These are phyloP conservation scores for Litoditis marina DNA, from an alignment of 2,888 invertebrate genomes.

Conservation along the genomic window DNA sequence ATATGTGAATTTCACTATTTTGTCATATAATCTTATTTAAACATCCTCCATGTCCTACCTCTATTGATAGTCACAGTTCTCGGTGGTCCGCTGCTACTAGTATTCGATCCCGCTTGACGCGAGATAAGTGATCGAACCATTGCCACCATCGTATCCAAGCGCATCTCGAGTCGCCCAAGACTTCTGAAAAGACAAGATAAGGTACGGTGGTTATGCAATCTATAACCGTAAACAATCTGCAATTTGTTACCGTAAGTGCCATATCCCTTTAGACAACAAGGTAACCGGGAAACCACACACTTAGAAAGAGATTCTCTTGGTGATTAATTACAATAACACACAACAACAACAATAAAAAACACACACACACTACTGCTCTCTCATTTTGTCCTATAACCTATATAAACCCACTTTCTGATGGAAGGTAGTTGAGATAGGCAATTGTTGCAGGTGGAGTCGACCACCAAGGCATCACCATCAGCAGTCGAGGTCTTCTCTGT, in stretches of 20 bases:
- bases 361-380: background rate
- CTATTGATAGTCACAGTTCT: no score
- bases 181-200: background rate
- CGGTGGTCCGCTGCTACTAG: no score
- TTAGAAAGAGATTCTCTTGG: no score
- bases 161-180: background rate
- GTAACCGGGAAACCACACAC: no score
- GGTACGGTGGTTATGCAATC: background rate
- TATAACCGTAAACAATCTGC: no score
- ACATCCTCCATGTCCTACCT: no score
- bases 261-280: no score
- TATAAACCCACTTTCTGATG: background rate
- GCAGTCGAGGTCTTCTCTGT: background rate
- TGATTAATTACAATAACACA: background rate
- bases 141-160: constrained; percentile 4
- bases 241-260: no score
- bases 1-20: no score
- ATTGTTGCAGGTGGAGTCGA: background rate
- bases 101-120: no score
- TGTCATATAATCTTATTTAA: no score
- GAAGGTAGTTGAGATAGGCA: background rate
- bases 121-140: background rate
- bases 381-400: background rate
- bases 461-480: background rate
- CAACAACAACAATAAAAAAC: background rate